These are phyloP conservation scores for Nephrotoma guestfalica DNA, from an alignment of 2,888 invertebrate genomes.

Conservation along the genomic window DNA sequence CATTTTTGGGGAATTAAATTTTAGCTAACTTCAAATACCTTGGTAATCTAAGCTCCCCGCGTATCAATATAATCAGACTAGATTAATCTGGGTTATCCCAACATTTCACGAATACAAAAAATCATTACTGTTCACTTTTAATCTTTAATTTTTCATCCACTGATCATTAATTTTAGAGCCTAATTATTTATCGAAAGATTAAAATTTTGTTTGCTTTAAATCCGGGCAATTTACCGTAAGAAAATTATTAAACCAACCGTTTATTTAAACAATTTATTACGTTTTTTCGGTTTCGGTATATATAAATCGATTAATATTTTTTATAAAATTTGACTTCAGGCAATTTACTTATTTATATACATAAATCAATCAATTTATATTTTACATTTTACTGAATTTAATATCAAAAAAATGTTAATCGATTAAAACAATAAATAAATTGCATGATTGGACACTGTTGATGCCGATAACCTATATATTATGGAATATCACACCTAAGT, in stretches of 20 bases:
- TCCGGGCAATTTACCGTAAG: no score
- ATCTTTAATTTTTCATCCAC: neutral
- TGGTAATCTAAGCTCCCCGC: no score
- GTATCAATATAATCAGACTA: no score
- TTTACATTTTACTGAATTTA: neutral
- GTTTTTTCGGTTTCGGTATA: no score
- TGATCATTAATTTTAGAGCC: neutral
- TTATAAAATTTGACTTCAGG: neutral
- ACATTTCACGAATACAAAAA: no score
- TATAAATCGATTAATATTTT: neutral
- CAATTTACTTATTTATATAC: neutral
- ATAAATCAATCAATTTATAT: neutral
- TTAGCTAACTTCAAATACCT: no score
- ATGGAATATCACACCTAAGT: neutral
- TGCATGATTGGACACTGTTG: neutral
- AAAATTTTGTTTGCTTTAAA: neutral
- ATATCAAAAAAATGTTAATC: neutral
- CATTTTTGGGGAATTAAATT: no score
- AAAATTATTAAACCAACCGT: no score
- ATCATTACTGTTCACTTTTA: no score
- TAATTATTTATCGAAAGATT: neutral
- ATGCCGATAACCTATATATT: neutral
- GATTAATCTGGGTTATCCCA: no score
- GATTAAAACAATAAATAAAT: no score
- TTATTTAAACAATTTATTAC: no score